A percentile compares a stretch with the other conserved stretches of the same genome.
Evolutionary conservation across 2,113 vertebrate genomes (phyloP).

Genomic region (Triplophysa tibetana): DNA sequence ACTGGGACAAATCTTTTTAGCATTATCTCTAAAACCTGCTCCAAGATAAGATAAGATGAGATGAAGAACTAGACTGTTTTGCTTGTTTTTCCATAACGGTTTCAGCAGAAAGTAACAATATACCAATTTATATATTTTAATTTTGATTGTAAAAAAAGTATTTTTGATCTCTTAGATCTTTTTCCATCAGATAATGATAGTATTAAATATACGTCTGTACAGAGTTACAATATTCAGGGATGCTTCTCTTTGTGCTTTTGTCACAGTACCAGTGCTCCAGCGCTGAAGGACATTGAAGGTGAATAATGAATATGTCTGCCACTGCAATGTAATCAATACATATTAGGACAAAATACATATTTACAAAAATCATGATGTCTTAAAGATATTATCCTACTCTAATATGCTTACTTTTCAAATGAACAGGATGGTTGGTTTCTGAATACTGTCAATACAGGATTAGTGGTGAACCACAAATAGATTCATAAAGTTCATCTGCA

Average conservation of each 20-base stretch:
- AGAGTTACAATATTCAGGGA: neutral
- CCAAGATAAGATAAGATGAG: neutral
- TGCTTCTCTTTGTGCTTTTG: neutral
- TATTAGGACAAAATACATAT: neutral
- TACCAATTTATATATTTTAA: neutral
- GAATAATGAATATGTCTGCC: slow-evolving; percentile 8
- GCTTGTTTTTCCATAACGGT: neutral
- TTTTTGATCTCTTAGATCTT: neutral
- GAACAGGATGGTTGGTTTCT: slow-evolving; percentile 2
- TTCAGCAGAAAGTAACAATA: neutral
- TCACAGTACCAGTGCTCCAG: slow-evolving; percentile 1
- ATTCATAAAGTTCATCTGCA: neutral
- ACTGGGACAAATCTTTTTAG: neutral
- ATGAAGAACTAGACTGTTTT: neutral
- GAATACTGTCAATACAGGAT: slow-evolving; percentile 7
- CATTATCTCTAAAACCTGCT: neutral
- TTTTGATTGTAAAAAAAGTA: neutral
- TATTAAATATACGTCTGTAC: neutral
- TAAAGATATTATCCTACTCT: neutral
- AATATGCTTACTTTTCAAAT: neutral
- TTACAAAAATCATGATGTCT: neutral
- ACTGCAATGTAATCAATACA: slow-evolving; percentile 38
- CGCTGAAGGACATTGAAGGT: slow-evolving; percentile 38
- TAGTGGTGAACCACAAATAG: slow-evolving; percentile 2
- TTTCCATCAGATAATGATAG: neutral